Evolutionary conservation across 2,797 vertebrate genomes (phyloP), one percentile per base, ranked within the genome.

Genomic region (Bradypus variegatus): DNA sequence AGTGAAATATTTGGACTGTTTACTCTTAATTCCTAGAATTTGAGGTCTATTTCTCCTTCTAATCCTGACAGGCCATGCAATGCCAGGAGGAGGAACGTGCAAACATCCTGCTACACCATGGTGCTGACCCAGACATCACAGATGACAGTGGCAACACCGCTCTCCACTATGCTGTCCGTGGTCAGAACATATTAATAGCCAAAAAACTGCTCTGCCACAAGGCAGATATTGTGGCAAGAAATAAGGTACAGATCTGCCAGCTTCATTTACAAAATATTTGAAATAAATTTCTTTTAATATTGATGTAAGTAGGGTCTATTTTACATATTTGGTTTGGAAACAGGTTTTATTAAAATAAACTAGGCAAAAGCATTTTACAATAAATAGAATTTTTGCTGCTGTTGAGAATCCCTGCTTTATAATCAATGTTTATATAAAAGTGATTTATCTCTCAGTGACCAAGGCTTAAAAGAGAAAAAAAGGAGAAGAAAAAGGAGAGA

Each of bases 31-130:
- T 83, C 45, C 48, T 21, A 41, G 13, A 76, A 86, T 84, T 91
- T 31, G 73, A 6, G 5, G 1, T 84, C 29, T 27, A 0, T 86
- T 90, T 94, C 70, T 92, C 45, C 95, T 36, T 45, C 41, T 45
- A 87, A 33, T 91, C 75, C 65, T 75, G 23, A 93, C 95, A 99
- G 99, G 98, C 99, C 2, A 97, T 99, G 48, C 98, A 99, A 73
- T 98, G 98, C 94, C 98, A 98, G 88, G 98, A 99, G 87, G 98
- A 99, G 78, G 93, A 96, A 78, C 98, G 98, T 87, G 97, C 97
- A 65, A 94, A 78, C 79, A 16, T 98, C 88, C 96, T 99, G 50
- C 96, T 99, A 80, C 97, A 98, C 73, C 98, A 98, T 18, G 97
- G 98, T 69, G 99, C 99, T 0, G 97, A 99, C 53, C 97, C 98